Evolutionary conservation across 2,888 invertebrate species (phyloP), one percentile per base, ranked within the genome.

Genomic region (Ellobium chinense): DNA sequence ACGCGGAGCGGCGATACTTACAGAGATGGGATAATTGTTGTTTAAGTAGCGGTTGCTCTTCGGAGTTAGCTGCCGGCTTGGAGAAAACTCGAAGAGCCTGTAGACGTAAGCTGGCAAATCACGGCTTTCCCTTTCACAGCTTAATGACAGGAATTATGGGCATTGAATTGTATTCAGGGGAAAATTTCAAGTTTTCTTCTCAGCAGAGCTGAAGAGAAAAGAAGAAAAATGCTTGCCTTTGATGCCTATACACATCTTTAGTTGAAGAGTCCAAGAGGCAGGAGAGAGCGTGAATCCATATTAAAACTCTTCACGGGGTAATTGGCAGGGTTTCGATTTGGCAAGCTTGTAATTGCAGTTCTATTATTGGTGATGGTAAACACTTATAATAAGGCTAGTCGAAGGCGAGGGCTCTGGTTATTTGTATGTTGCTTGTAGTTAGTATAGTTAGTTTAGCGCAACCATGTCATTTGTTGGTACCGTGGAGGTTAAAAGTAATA

Each of bases 61-160:
- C 24, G 37, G 2, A 4, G 36, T 12, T 54, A 7, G 29, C 31
- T 12, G 9, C 18, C 54, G 54, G 21, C n/a, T 31, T 46, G 31
- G 9, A n/a, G 12, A 39, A 12, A 24, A 21, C 18, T 18, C n/a
- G 65, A 65, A 5, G 29, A 65, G n/a, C 36, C 7, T 7, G 5
- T 21, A 70, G 69, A 70, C n/a, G 31, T 56, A 21, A 54, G 21
- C 31, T 34, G 56, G 34, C 31, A 54, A 70, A 70, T 70, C 29
- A 54, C 31, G 21, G 69, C 21, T 70, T 54, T 29, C 34, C 56
- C 37, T 54, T 31, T 54, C 54, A 12, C 1, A 29, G 7, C 37
- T 58, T 60, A 72, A 72, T 72, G 29, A 70, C 36, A 14, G 72
- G 27, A n/a, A 72, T 72, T 72, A 72, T 24, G 14, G 37, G 24